A percentile compares a stretch with the other conserved stretches of the same genome.
Conservation (phyloP, 2,888 invertebrate species). For the Mythimna impura region DNA sequence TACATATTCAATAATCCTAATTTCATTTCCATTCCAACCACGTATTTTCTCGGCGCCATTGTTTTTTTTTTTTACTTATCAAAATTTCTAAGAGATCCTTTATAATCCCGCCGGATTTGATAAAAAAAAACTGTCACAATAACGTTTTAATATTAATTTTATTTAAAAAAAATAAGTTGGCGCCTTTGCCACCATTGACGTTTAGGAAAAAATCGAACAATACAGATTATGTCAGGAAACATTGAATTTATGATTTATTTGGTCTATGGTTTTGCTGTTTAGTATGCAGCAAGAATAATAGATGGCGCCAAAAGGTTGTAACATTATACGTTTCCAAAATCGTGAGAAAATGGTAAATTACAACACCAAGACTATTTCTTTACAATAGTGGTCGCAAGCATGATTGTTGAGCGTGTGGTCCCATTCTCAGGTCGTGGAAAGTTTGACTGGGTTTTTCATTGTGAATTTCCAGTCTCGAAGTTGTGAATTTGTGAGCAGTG, state of each 20-base stretch:
- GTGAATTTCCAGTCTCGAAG: no score
- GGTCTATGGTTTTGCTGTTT: conserved; percentile 66
- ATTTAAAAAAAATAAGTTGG: conserved; percentile 61
- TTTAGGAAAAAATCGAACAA: conserved; percentile 66
- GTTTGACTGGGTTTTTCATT: no score
- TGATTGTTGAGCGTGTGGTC: background rate
- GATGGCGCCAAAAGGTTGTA: conserved; percentile 67
- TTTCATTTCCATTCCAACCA: conserved; percentile 63
- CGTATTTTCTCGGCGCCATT: conserved; percentile 75
- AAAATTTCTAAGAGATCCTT: conserved; percentile 65
- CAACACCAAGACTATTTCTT: no score
- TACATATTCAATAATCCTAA: conserved; percentile 42
- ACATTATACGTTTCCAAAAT: conserved; percentile 23
- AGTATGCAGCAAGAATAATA: conserved; percentile 66
- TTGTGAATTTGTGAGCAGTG: no score
- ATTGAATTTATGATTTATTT: conserved; percentile 66
- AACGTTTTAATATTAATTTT: conserved; percentile 74
- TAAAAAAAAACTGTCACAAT: conserved; percentile 73
- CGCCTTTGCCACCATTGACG: conserved; percentile 60
- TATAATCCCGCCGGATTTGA: conserved; percentile 79
- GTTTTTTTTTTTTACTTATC: conserved; percentile 57
- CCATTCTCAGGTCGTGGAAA: no score
- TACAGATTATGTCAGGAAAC: conserved; percentile 59
- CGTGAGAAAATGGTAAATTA: conserved; percentile 23
- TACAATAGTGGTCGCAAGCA: background rate